phyloP scores from a whole-genome alignment of 1,140 invertebrate genomes.

The Drosophila hydei region DNA sequence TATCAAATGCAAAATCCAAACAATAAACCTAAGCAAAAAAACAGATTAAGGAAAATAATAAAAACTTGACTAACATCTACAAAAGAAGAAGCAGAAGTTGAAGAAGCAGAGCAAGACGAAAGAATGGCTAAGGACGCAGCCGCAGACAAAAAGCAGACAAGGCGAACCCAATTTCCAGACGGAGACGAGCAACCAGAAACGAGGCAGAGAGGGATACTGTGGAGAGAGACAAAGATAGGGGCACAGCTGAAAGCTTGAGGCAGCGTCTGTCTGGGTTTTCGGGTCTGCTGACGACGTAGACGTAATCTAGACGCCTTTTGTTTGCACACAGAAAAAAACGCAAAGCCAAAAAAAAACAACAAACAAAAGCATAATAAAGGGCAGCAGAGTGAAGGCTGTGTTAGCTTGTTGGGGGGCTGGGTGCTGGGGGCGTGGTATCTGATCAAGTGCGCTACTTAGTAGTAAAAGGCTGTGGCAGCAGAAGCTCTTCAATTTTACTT shows the following conservation, averaged over 20 bases:
- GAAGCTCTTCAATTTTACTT: constrained; percentile 49
- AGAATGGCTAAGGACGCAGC: constrained; percentile 28
- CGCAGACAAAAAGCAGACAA: constrained; percentile 65
- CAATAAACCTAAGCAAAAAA: constrained; percentile 52
- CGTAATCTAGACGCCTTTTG: constrained; percentile 61
- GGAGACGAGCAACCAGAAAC: constrained; percentile 4
- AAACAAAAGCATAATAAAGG: constrained; percentile 29
- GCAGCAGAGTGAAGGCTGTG: constrained; percentile 21
- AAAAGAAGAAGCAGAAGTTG: constrained; percentile 26
- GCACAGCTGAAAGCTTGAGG: constrained; percentile 3
- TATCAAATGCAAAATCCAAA: constrained; percentile 75
- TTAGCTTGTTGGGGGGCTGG: background rate
- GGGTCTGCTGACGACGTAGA: constrained; percentile 39
- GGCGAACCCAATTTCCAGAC: constrained; percentile 42
- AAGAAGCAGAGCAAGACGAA: constrained; percentile 23
- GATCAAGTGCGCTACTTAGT: constrained; percentile 50
- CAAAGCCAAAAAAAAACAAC: constrained; percentile 47
- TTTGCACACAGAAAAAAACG: constrained; percentile 30
- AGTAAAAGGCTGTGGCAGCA: constrained; percentile 3
- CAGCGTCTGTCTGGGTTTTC: constrained; percentile 14
- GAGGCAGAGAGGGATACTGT: background rate
- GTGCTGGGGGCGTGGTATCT: background rate
- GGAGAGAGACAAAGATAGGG: background rate
- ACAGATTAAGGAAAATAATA: constrained; percentile 17
- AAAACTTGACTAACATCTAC: constrained; percentile 75